Percentiles rank a stretch among this genome's conserved stretches.
phyloP scores from a whole-genome alignment of 2,888 invertebrate species.

The Drosophila melanocephala region DNA sequence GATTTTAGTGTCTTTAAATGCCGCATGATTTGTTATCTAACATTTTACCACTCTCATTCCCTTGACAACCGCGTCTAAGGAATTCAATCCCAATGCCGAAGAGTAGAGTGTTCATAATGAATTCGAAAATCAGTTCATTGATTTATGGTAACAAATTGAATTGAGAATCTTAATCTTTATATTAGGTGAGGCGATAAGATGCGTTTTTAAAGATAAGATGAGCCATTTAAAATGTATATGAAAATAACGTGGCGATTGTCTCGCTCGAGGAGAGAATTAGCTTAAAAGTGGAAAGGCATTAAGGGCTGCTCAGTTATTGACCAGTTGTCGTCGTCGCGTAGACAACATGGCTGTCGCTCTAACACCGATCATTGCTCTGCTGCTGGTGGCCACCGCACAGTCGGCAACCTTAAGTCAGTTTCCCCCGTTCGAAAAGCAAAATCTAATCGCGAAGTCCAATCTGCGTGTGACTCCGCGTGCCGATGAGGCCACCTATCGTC shows the following conservation, averaged over 20 bases:
- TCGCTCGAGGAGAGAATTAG: conserved; percentile 15
- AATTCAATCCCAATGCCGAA: background rate
- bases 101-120: conserved; percentile 3
- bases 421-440: conserved; percentile 58
- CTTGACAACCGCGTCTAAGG: conserved; percentile 22
- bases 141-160: conserved; percentile 32
- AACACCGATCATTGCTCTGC: conserved; percentile 40
- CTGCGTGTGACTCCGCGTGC: conserved; percentile 44
- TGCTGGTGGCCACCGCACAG: conserved; percentile 48
- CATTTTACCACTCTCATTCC: background rate
- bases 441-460: conserved; percentile 56
- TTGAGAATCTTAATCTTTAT: conserved; percentile 53
- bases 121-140: conserved; percentile 22
- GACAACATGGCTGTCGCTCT: conserved; percentile 65
- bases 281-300: conserved; percentile 51
- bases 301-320: conserved; percentile 50
- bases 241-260: conserved; percentile 1
- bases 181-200: conserved; percentile 43
- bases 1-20: conserved; percentile 11
- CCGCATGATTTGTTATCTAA: conserved; percentile 28
- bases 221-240: background rate
- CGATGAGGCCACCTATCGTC: conserved; percentile 84
- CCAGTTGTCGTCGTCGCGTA: conserved; percentile 51
- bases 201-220: background rate
- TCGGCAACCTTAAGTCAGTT: conserved; percentile 59